A percentile compares a stretch with the other conserved stretches of the same genome.
Conservation (phyloP, 2,113 vertebrate genomes). For the Choloepus hoffmanni region DNA sequence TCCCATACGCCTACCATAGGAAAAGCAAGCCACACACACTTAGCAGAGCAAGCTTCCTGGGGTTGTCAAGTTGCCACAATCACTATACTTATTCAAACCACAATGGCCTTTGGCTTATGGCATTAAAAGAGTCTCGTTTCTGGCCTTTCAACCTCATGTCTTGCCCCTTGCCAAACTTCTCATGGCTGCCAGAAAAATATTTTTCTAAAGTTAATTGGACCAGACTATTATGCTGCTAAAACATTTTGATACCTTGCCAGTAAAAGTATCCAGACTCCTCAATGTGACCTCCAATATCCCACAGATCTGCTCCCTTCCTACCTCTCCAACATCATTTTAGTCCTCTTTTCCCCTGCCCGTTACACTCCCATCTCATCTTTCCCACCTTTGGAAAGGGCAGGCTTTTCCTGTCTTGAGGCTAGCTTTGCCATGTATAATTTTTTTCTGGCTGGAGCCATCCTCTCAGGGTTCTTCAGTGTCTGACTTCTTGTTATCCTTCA, state of each 20-base stretch:
- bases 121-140: not conserved
- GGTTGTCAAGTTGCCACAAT: not conserved
- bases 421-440: not conserved
- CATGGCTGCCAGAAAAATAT: constrained; percentile 9
- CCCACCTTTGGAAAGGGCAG: not conserved
- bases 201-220: not conserved
- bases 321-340: not conserved
- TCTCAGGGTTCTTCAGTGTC: not conserved
- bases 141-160: not conserved
- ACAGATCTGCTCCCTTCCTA: not conserved
- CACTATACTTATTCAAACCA: not conserved
- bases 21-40: not conserved
- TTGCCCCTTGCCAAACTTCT: constrained; percentile 21
- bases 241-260: not conserved
- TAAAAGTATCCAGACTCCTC: not conserved
- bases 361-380: not conserved
- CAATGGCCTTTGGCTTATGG: not conserved
- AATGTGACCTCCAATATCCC: not conserved
- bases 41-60: not conserved
- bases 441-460: not conserved
- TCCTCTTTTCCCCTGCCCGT: not conserved
- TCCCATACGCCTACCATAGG: not conserved
- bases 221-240: constrained; percentile 28
- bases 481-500: not conserved
- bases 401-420: not conserved